A percentile compares a stretch with the other conserved stretches of the same genome.
These are phyloP conservation scores for Nematopogon swammerdamellus DNA, from an alignment of 2,888 invertebrate genomes.

Conservation along the genomic window DNA sequence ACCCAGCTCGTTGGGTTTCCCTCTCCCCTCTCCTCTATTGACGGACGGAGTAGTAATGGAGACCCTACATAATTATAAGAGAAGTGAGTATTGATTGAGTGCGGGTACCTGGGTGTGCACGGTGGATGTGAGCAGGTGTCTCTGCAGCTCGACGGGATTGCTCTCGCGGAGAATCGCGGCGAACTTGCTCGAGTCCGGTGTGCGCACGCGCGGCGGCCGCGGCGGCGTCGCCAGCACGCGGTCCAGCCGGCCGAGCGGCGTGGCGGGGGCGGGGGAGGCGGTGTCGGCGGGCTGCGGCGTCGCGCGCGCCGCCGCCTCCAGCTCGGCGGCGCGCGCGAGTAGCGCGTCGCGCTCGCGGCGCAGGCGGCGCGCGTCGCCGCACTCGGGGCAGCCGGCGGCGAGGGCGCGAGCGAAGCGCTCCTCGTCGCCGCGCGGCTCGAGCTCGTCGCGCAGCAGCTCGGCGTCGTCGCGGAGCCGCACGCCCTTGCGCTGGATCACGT, in stretches of 20 bases:
- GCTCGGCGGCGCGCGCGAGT: constrained; percentile 69
- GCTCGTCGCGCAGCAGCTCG: constrained; percentile 55
- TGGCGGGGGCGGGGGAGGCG: constrained; percentile 28
- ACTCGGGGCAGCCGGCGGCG: constrained; percentile 19
- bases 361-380: constrained; percentile 54
- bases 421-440: constrained; percentile 59
- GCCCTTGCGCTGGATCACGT: constrained; percentile 82
- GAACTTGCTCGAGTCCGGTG: constrained; percentile 72
- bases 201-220: constrained; percentile 59
- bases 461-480: constrained; percentile 64
- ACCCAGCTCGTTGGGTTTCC: too few relatives aligned
- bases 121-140: constrained; percentile 76
- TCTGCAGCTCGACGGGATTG: constrained; percentile 78
- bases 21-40: too few relatives aligned
- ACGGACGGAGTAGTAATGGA: too few relatives aligned
- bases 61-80: too few relatives aligned
- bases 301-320: constrained; percentile 72
- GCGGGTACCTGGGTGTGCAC: constrained; percentile 77
- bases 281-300: constrained; percentile 43
- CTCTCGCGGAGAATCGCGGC: constrained; percentile 80
- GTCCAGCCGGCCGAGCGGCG: constrained; percentile 67
- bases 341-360: constrained; percentile 73
- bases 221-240: constrained; percentile 63
- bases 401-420: constrained; percentile 57
- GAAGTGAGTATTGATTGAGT: background rate